Percentiles rank a stretch among this genome's conserved stretches.
These are phyloP conservation scores for pig (Sus scrofa) DNA, from an alignment of 2,113 vertebrate genomes.

Conservation along the genomic window DNA sequence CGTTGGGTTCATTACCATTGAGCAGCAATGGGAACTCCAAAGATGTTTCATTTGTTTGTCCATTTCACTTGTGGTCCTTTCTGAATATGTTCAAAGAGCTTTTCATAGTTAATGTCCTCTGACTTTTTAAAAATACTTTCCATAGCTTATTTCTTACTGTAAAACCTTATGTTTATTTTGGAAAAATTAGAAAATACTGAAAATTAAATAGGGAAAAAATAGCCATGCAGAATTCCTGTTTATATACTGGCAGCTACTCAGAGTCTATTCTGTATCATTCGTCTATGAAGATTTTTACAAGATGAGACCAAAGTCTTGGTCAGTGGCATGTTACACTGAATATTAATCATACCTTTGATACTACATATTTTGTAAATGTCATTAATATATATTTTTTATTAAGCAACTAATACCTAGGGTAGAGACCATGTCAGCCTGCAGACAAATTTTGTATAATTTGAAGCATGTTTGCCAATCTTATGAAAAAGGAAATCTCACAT, in stretches of 20 bases:
- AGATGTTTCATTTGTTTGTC: background rate
- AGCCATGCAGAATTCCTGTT: background rate
- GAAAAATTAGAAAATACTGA: background rate
- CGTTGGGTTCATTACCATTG: too few species aligned
- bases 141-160: background rate
- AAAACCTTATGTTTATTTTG: conserved; percentile 41
- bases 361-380: background rate
- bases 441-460: background rate
- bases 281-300: background rate
- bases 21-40: background rate
- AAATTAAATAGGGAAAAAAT: background rate
- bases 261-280: background rate
- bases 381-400: background rate
- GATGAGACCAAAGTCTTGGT: background rate
- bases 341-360: background rate
- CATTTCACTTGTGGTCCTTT: background rate
- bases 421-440: background rate
- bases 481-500: background rate
- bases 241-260: background rate
- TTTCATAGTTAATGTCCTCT: background rate
- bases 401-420: background rate
- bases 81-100: background rate
- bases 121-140: background rate
- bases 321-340: background rate
- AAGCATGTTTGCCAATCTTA: background rate